These are phyloP conservation scores for Onychomys arenicola DNA, from an alignment of 2,797 vertebrate genomes.

Conservation along the genomic window DNA sequence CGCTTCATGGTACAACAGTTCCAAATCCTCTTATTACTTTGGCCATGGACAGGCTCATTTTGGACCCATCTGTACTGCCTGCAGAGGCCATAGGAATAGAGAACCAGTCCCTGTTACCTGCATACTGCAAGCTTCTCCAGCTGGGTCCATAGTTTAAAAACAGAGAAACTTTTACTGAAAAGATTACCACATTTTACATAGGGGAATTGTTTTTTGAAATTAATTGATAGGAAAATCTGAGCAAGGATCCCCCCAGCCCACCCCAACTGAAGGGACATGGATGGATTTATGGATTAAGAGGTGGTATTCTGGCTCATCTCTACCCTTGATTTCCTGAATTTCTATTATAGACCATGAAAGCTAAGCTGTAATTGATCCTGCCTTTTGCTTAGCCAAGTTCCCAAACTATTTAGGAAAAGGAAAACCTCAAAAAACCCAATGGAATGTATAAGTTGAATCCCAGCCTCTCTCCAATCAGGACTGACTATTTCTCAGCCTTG, in stretches of 20 bases:
- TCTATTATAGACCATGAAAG: background rate
- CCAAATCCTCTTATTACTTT: background rate
- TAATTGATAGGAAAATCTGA: background rate
- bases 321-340: constrained; percentile 8
- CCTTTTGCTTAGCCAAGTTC: background rate
- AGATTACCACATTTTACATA: background rate
- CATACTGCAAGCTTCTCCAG: background rate
- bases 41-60: background rate
- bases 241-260: background rate
- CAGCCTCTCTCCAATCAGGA: background rate
- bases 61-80: background rate
- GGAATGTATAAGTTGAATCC: background rate
- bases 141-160: background rate
- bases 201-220: background rate
- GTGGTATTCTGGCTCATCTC: background rate
- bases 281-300: background rate
- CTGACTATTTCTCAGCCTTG: background rate
- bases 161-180: constrained; percentile 2
- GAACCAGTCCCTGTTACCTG: background rate
- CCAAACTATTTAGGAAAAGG: background rate
- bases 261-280: background rate
- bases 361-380: background rate
- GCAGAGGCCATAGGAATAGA: background rate
- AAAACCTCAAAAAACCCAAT: background rate
- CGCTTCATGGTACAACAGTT: background rate